Base-by-base conservation (phyloP, 2,113 vertebrate species). In the Bufo bufo region DNA sequence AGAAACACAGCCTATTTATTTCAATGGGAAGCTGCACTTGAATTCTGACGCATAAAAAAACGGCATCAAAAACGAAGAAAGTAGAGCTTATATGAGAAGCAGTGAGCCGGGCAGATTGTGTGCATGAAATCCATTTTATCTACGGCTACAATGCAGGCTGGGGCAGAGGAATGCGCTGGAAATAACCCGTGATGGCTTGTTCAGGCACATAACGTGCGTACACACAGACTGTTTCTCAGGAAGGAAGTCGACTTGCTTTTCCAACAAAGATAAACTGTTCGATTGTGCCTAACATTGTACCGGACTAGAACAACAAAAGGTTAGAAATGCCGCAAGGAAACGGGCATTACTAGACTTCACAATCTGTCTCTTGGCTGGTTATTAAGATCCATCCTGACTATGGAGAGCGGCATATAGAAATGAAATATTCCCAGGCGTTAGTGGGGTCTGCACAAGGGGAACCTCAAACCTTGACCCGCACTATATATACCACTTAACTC, bases 211-310 rank as follows among this genome's bases (percentile, higher is more conserved):
- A 77, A 77, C 79, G 61, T 59, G 65, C 69, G 75, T 59, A 71
- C 17, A 63, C 23, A 77, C 50, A 82, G 86, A 63, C 69, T 88
- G 86, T 88, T 77, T 84, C 59, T 63, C 80, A 84, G 87, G 87
- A 88, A 88, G 87, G 87, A 88, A 88, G 80, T 84, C 49, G 80
- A 84, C 87, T 72, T 72, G 78, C 69, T 88, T 88, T 88, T 84
- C 80, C 80, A 83, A 83, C 66, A 77, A 88, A 88, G 87, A 88
- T 88, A 88, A 88, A 82, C 79, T 77, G 71, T 84, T 54, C 84
- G 45, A 84, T 84, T 88, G 87, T 88, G 87, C 52, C 49, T 33
- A 69, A 74, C 20, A 52, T 82, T 87, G 52, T 82, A 23, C 79
- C 82, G 66, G 59, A 59, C 58, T 49, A 71, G 79, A 74, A 88